Evolutionary conservation across 1,140 invertebrate genomes (phyloP), one percentile per base, ranked within the genome.

Genomic region (Papilio glaucus): DNA sequence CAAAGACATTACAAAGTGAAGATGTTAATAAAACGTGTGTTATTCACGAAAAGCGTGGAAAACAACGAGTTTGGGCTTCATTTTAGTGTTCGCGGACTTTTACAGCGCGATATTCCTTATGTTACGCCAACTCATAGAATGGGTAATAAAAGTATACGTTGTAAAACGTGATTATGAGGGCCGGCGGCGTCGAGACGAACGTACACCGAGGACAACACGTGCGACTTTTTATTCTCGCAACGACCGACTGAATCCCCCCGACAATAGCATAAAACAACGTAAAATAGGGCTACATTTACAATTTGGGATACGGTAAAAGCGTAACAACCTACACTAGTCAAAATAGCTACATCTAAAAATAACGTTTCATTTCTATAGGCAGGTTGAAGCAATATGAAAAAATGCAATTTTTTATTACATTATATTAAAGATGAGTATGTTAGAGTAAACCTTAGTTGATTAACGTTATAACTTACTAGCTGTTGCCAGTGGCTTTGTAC

Each of bases 211-310:
- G 33, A 63, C 61, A 21, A 39, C 62, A 39, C 62, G 62, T 65
- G 29, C n/a, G n/a, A 21, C n/a, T 65, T 65, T 65, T 65, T 62
- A 62, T 62, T 65, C 37, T 65, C 62, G 15, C 62, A 39, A 38
- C 62, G 62, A 65, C 62, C 29, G 37, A 39, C 29, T 21, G 7
- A 63, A 63, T n/a, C 18, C 62, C 10, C 33, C 37, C 62, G n/a
- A 65, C 29, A 15, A 65, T 39, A 39, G 4, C 15, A 65, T 65
- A 38, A 24, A 82, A 63, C 60, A 85, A 1, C 24, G 18, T 72
- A 80, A 78, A 49, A 41, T 26, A 41, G 39, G 29, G 29, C 29
- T 41, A 57, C 49, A 5, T 49, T 18, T 21, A 49, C 45, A 21
- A 57, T 26, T 57, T 26, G 21, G 49, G 4, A 26, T 45, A 45